Conservation (phyloP, 37 sponge, comb jelly and placozoan species). For the Bolinopsis microptera region DNA sequence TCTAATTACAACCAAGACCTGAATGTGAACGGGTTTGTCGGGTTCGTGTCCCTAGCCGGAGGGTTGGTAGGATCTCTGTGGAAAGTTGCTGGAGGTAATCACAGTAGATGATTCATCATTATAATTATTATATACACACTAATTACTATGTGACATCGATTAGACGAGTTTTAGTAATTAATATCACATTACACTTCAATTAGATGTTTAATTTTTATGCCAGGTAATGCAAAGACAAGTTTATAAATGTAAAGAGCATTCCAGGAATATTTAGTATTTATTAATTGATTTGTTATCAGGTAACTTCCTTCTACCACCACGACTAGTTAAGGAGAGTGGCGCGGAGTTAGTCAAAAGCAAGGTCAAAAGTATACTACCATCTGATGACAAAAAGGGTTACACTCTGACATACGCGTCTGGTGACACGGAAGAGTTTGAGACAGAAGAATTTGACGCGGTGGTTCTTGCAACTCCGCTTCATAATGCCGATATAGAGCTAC, state of each 20-base stretch:
- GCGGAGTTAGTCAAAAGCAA: neutral
- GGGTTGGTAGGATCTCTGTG: slow-evolving; percentile 18
- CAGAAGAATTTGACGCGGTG: neutral
- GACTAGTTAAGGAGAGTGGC: neutral
- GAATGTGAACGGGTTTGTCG: neutral
- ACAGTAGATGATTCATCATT: too few relatives aligned
- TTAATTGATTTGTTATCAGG: neutral
- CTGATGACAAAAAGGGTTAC: neutral
- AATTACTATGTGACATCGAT: too few relatives aligned
- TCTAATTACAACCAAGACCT: slow-evolving; percentile 45
- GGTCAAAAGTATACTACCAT: neutral
- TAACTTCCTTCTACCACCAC: slow-evolving; percentile 1
- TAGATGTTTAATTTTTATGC: too few relatives aligned
- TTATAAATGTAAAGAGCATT: too few relatives aligned
- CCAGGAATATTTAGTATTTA: too few relatives aligned
- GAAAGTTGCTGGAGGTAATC: neutral
- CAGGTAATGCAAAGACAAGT: too few relatives aligned
- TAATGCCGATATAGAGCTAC: neutral
- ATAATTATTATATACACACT: too few relatives aligned
- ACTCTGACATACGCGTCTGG: neutral
- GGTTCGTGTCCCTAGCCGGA: slow-evolving; percentile 21
- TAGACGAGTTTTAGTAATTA: too few relatives aligned
- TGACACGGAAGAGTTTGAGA: neutral
- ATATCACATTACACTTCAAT: too few relatives aligned
- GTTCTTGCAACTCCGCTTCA: slow-evolving; percentile 19